Evolutionary conservation across 2,797 vertebrate genomes (phyloP), one percentile per base, ranked within the genome.

Genomic region (Mormyrops boulengeri): DNA sequence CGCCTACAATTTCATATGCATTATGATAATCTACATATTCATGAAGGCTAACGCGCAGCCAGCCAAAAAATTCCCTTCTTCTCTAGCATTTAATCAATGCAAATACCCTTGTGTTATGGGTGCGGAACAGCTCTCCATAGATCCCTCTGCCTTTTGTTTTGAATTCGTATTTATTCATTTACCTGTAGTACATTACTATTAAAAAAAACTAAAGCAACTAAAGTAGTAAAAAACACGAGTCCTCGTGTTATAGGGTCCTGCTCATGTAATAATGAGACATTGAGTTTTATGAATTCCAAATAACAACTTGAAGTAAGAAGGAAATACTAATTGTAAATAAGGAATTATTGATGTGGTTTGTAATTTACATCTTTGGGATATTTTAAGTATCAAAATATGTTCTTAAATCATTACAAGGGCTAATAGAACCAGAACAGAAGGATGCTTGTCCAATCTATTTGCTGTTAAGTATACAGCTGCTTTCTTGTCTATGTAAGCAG

Each of bases 1-100:
- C 85, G 53, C 85, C 85, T 53, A 87, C 53, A 55, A 57, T 87
- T 87, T 57, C 85, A 87, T 87, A 87, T 87, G 85, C 85, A 57
- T 87, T 60, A 41, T 1, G 19, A 57, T 55, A 50, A 87, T 87
- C 34, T 87, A 57, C 85, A 57, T 87, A 87, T 57, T 55, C 85
- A 87, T 87, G 30, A 87, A 87, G 53, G 85, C 85, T 41, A 87
- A 57, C 34, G 17, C 60, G 85, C 52, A 87, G 50, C 17, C 53
- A 55, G 85, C 85, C 85, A 55, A 57, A 57, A 87, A 19, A 55
- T 38, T 38, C 52, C 53, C 85, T 52, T 57, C 85, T 87, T 55
- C 53, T 87, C 85, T 57, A 38, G 30, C 14, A 60, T 57, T 87
- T 87, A 55, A 57, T 87, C 11, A 30, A 87, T 57, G 85, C 53